These are phyloP conservation scores for Damaliscus lunatus DNA, from an alignment of 2,113 vertebrate genomes.

Conservation along the genomic window DNA sequence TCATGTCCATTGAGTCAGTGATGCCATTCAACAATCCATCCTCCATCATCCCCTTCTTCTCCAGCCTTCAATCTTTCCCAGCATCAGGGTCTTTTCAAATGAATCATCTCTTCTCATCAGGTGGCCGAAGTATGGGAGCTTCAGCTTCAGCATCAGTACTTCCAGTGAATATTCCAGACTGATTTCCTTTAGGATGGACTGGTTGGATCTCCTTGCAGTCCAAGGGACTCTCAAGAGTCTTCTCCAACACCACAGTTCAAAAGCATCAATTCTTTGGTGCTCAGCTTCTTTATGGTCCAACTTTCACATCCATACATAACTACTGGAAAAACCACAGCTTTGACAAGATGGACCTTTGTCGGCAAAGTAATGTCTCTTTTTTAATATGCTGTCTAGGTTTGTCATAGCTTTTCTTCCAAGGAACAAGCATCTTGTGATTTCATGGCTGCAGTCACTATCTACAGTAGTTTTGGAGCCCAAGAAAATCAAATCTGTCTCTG, in stretches of 20 bases:
- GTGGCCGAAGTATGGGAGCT: background rate
- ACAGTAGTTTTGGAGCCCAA: background rate
- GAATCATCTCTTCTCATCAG: background rate
- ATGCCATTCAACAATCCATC: background rate
- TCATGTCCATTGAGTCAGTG: background rate
- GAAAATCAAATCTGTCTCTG: background rate
- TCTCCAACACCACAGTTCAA: background rate
- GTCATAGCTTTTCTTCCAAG: background rate
- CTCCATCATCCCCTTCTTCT: background rate
- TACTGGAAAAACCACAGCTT: background rate
- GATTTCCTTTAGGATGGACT: background rate
- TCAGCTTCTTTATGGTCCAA: background rate
- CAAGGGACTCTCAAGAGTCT: background rate
- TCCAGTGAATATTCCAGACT: background rate
- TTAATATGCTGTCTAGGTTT: background rate
- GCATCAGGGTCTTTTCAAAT: background rate
- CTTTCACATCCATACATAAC: background rate
- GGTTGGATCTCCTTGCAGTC: background rate
- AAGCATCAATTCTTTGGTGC: accelerated
- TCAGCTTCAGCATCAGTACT: background rate
- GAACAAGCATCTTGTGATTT: background rate
- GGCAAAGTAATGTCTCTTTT: background rate
- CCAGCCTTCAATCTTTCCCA: background rate
- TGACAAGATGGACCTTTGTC: background rate
- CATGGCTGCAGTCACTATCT: background rate